Percentiles rank a stretch among this genome's conserved stretches.
Evolutionary conservation across 1,140 invertebrate species (phyloP).

Genomic region (Magallana gigas): DNA sequence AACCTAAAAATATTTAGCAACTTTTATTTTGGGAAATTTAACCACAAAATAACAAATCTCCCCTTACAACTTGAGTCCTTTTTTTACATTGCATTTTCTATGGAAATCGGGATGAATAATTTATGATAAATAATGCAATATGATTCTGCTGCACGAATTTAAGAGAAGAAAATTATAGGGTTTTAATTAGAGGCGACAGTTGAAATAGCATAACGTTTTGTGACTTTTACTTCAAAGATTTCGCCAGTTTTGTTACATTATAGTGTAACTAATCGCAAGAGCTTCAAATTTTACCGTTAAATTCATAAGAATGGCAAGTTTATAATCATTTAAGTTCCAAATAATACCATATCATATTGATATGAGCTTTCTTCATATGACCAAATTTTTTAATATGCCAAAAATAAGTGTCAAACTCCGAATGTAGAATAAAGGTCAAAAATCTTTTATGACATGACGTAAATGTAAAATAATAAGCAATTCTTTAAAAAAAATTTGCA

Average conservation of each 20-base stretch:
- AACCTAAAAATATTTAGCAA: not conserved
- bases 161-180: not conserved
- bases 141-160: not conserved
- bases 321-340: too few relatives aligned
- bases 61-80: not conserved
- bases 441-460: too few relatives aligned
- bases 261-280: not conserved
- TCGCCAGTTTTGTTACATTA: not conserved
- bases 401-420: too few relatives aligned
- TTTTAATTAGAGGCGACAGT: not conserved
- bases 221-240: not conserved
- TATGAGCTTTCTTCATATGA: not conserved
- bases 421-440: too few relatives aligned
- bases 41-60: constrained; percentile 29
- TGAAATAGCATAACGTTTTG: not conserved
- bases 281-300: not conserved
- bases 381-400: not conserved
- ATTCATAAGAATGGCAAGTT: not conserved
- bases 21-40: constrained; percentile 18
- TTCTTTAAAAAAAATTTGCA: too few relatives aligned
- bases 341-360: too few relatives aligned
- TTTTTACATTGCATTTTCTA: not conserved
- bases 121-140: constrained; percentile 34
- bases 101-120: constrained; percentile 25
- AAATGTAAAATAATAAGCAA: too few relatives aligned